Evolutionary conservation across 2,888 invertebrate genomes (phyloP), one percentile per base, ranked within the genome.

Genomic region (Magallana nippona): DNA sequence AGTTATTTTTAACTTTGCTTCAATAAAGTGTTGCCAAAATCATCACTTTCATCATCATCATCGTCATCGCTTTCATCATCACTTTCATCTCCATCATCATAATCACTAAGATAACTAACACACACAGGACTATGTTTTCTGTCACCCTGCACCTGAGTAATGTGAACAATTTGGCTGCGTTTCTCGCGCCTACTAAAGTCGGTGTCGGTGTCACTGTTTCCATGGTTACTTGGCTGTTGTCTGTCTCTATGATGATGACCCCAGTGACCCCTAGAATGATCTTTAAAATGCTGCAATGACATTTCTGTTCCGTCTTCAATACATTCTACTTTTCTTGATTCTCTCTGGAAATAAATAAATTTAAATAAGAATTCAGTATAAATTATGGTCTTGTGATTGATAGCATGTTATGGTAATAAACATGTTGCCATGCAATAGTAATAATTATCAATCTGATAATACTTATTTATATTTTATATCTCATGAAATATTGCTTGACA

Each of bases 41-140:
- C 8, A 62, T 62, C 62, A 62, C 19, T 19, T n/a, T 62, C 62
- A 62, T 62, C 62, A 62, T 62, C 62, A 11, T 62, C 62, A 60
- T 60, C 60, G 10, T 60, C 60, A 60, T 60, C 60, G 19, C 19
- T 19, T n/a, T 60, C 60, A 11, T 62, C 62, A 62, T 62, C 62
- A 62, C 19, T 19, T n/a, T 62, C 62, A 62, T 62, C 62, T 11
- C 19, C 19, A 1, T 62, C 62, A 11, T 62, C 62, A 11, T 11
- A 17, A 62, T 62, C 62, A 62, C 44, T 44, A 8, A 44, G 5
- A 44, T 44, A 44, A 44, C 44, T 44, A 44, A 44, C 44, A 44
- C 44, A 44, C 5, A 44, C 44, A 44, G 44, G 8, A 8, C 44
- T 44, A 44, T 44, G 44, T 44, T 44, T 44, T 44, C 55, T 10